Conservation (phyloP, 2,888 invertebrate genomes). For the Petrophora chlorosata region DNA sequence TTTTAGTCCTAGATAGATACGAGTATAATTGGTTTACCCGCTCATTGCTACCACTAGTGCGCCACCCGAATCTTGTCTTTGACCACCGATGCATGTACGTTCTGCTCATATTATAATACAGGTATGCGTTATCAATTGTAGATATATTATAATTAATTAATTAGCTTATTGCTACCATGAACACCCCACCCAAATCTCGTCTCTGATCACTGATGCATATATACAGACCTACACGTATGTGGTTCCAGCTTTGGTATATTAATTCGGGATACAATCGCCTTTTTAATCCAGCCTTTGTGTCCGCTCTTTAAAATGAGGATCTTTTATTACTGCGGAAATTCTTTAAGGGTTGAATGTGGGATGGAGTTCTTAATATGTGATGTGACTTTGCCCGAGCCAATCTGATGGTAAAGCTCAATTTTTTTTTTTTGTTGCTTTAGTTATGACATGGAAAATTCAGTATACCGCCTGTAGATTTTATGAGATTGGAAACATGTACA, state of each 20-base stretch:
- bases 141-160: too few relatives aligned
- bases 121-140: too few relatives aligned
- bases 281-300: conserved; percentile 16
- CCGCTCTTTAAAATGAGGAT: conserved; percentile 19
- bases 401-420: too few relatives aligned
- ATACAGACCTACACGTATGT: conserved; percentile 8
- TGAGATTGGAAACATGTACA: too few relatives aligned
- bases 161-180: neutral
- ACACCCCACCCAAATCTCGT: neutral
- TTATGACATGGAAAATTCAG: too few relatives aligned
- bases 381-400: too few relatives aligned
- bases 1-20: too few relatives aligned
- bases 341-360: conserved; percentile 5
- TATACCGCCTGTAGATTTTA: too few relatives aligned
- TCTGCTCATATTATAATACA: too few relatives aligned
- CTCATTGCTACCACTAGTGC: neutral
- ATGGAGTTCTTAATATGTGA: conserved; percentile 1
- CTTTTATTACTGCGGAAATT: conserved; percentile 6
- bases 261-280: conserved; percentile 20
- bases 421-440: too few relatives aligned
- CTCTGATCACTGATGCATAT: conserved; percentile 19
- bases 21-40: too few relatives aligned
- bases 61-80: neutral
- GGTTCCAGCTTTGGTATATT: conserved; percentile 18
- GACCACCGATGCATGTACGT: neutral